Conservation (phyloP, 2,113 vertebrate genomes). For the Megaptera novaeangliae region DNA sequence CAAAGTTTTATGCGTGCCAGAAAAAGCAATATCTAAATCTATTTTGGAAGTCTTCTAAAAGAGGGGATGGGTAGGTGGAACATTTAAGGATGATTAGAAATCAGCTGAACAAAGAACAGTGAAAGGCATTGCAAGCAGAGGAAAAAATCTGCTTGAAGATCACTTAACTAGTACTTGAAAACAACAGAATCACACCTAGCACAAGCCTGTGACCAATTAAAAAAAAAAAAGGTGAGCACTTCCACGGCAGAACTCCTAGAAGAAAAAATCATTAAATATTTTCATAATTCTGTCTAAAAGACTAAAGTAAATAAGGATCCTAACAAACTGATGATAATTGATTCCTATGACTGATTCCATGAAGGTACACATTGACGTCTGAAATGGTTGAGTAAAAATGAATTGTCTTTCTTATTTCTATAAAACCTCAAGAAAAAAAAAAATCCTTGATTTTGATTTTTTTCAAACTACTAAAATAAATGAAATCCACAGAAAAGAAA, state of each 20-base stretch:
- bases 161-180: not conserved
- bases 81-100: not conserved
- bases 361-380: not conserved
- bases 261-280: not conserved
- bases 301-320: not conserved
- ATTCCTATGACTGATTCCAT: not conserved
- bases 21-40: not conserved
- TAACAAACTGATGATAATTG: not conserved
- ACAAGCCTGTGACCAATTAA: not conserved
- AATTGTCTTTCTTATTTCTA: not conserved
- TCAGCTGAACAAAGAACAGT: not conserved
- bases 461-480: conserved; percentile 30
- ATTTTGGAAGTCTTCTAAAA: not conserved
- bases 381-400: not conserved
- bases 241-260: not conserved
- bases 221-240: not conserved
- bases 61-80: not conserved
- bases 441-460: not conserved
- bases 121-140: not conserved
- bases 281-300: not conserved
- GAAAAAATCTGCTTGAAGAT: not conserved
- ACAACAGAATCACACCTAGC: not conserved
- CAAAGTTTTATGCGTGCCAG: not conserved
- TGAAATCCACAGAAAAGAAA: not conserved
- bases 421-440: not conserved